A percentile compares a stretch with the other conserved stretches of the same genome.
Evolutionary conservation across 2,888 invertebrate species (phyloP).

Genomic region (Pachydiplax longipennis): DNA sequence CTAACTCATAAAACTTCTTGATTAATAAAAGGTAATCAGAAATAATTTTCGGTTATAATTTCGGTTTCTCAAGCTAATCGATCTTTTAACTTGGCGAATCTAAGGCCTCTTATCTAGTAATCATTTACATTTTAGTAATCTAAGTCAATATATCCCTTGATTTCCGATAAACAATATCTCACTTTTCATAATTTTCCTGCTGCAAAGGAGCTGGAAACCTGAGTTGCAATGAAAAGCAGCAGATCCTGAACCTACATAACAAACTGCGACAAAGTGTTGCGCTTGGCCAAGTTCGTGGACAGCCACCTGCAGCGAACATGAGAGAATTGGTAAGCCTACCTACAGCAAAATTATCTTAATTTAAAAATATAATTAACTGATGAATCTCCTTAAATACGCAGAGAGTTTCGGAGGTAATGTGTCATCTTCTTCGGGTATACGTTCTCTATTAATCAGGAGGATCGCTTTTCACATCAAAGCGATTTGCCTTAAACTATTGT

Average conservation of each 20-base stretch:
- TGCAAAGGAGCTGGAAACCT: conserved; percentile 70
- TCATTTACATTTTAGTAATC: too few species aligned
- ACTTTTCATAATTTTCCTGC: not conserved
- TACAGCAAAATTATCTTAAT: not conserved
- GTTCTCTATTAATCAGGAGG: too few species aligned
- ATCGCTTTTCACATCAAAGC: too few species aligned
- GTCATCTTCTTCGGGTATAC: not conserved
- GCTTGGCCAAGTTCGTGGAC: conserved; percentile 74
- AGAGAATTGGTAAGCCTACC: conserved; percentile 75
- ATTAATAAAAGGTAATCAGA: too few species aligned
- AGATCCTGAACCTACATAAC: conserved; percentile 83
- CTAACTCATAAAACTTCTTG: too few species aligned
- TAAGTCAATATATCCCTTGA: too few species aligned
- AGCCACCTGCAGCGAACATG: conserved; percentile 82
- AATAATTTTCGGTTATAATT: too few species aligned
- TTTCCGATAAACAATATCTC: not conserved
- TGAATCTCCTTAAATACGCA: not conserved
- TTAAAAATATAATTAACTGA: not conserved
- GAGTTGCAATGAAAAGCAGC: conserved; percentile 74
- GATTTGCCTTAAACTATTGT: too few species aligned
- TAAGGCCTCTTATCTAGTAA: too few species aligned
- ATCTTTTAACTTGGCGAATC: too few species aligned
- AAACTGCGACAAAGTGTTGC: conserved; percentile 80
- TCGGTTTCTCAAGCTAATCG: too few species aligned
- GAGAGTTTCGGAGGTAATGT: not conserved